Base-by-base conservation (phyloP, 2,888 invertebrate genomes). In the Hirudinaria manillensis region DNA sequence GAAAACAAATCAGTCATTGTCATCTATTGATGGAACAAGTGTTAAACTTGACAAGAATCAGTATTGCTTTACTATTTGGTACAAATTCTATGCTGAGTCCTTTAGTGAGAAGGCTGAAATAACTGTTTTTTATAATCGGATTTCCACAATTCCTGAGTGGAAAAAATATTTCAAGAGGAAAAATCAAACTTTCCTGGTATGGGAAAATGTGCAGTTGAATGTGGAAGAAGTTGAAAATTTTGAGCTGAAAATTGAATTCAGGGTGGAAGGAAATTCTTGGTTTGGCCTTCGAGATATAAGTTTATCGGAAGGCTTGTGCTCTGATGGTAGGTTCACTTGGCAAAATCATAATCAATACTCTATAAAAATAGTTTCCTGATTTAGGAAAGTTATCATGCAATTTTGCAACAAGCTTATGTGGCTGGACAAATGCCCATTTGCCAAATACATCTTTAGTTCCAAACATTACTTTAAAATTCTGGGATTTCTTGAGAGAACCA, bases 381-480 rank as follows among this genome's bases (percentile, higher is more conserved):
- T 51, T 45, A 72, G 72, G 55, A n/a, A 36, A 72, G 6, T 27
- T 72, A 2, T 61, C 72, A 2, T 72, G 72, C 56, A 72, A 72
- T n/a, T 72, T 72, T 72, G 72, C 55, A 24, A 55, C 72, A 0
- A 53, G 72, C 36, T 34, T 36, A 24, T 72, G 72, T 72, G 72
- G 72, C 24, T 72, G 72, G 72, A 61, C 27, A 16, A 56, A 36
- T 32, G 29, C 55, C 27, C 51, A 53, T 7, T 24, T 56, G n/a
- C 19, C 53, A 45, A 45, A 45, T 45, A 16, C 19, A 27, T 61
- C 61, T 61, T 61, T n/a, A 3, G n/a, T 29, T 7, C n/a, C 21
- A 61, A 61, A 61, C 1, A 1, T 27, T n/a, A 4, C 10, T 61
- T 61, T 61, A 29, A 27, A 29, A 29, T 61, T 10, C 3, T 61